phyloP scores from a whole-genome alignment of 2,888 invertebrate species.

The Metallyticus violacea region DNA sequence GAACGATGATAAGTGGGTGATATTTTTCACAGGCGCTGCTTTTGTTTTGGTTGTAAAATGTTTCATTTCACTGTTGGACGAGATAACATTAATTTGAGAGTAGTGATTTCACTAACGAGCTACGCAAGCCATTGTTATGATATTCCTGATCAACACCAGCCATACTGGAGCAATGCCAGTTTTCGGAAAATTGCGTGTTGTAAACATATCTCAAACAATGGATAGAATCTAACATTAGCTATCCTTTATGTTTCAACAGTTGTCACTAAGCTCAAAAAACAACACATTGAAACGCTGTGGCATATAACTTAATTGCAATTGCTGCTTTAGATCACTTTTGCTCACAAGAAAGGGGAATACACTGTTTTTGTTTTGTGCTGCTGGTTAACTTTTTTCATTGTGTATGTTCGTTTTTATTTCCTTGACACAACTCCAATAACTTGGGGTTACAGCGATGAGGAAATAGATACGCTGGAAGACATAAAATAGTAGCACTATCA shows the following conservation, averaged over 20 bases:
- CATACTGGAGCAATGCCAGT: background rate
- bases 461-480: background rate
- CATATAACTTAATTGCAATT: background rate
- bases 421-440: background rate
- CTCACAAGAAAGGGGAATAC: background rate
- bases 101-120: no score
- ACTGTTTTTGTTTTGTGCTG: background rate
- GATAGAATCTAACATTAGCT: background rate
- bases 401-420: background rate
- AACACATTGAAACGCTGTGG: background rate
- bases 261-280: background rate
- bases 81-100: no score
- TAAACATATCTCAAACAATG: background rate
- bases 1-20: no score
- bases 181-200: no score
- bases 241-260: background rate
- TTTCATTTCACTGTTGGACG: no score
- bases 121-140: no score
- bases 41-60: no score
- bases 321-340: no score
- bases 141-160: background rate
- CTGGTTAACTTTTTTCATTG: background rate
- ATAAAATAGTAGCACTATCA: background rate
- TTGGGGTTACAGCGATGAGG: background rate
- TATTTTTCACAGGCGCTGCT: no score